Evolutionary conservation across 2,113 vertebrate genomes (phyloP).

Genomic region (Elephantulus edwardii): DNA sequence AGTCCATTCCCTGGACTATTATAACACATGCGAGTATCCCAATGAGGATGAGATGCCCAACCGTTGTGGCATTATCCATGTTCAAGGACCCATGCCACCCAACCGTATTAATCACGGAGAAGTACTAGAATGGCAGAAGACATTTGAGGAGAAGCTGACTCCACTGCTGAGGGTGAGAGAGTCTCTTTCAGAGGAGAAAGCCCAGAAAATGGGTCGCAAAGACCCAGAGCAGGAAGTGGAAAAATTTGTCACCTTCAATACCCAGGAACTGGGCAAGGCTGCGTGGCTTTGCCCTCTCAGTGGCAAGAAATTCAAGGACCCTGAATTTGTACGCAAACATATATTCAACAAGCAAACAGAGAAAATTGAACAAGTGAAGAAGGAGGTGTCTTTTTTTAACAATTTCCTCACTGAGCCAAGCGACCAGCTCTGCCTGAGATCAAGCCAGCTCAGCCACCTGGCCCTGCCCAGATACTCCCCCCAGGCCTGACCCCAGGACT

Average conservation of each 20-base stretch:
- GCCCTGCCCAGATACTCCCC: constrained; percentile 85
- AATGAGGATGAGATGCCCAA: constrained; percentile 97
- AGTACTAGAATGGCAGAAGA: constrained; percentile 94
- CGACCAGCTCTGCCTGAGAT: constrained; percentile 91
- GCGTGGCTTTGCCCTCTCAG: constrained; percentile 97
- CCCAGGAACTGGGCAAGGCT: constrained; percentile 95
- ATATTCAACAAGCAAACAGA: constrained; percentile 95
- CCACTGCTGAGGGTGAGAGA: constrained; percentile 90
- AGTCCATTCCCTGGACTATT: constrained; percentile 95
- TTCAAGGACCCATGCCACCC: constrained; percentile 92
- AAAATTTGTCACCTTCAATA: constrained; percentile 94
- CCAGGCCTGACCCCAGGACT: constrained; percentile 86
- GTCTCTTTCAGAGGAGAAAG: constrained; percentile 91
- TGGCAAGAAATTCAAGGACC: constrained; percentile 97
- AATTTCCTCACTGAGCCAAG: constrained; percentile 95
- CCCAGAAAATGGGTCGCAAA: constrained; percentile 92
- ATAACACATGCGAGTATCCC: constrained; percentile 94
- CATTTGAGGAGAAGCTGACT: constrained; percentile 91
- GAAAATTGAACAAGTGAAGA: constrained; percentile 95
- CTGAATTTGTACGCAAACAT: constrained; percentile 95
- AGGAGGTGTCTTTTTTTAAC: constrained; percentile 94
- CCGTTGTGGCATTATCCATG: constrained; percentile 94
- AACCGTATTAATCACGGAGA: constrained; percentile 93
- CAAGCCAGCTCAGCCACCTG: constrained; percentile 90
- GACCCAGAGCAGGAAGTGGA: constrained; percentile 94